Base-by-base conservation (phyloP, 2,888 invertebrate species). In the Mechanitis messenoides region DNA sequence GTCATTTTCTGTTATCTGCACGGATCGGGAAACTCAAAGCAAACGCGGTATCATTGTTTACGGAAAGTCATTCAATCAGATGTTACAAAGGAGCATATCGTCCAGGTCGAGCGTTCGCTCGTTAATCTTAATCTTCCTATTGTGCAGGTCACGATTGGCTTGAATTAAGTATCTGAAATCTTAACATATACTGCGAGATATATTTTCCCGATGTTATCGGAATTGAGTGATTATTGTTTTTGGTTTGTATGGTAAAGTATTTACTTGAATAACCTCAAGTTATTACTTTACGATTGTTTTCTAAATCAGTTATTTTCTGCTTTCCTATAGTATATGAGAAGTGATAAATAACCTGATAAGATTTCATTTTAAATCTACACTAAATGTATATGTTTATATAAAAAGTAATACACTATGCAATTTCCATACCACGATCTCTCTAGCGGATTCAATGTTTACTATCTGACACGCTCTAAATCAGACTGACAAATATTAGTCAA, bases 51-150 rank as follows among this genome's bases (percentile, higher is more conserved):
- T 85, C 85, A 86, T 85, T 86, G 85, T 85, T 85, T 85, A 84
- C 80, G 76, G 80, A 79, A 79, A 84, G 84, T 82, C 83, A 86
- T 86, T 84, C 83, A 85, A 86, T 86, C 85, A 80, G 76, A 73
- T 72, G 69, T 67, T 75, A 81, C 81, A 85, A 83, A 79, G 76
- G 76, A 75, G 77, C 86, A 84, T 84, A 85, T 81, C 80, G 84
- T 77, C 74, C 72, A 73, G 75, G 77, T 80, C 75, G 69, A 70
- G 70, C 50, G 64, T 64, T 65, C 66, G 70, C 71, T 85, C 87
- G 81, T 86, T 85, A 82, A 86, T 87, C 86, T 85, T 83, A 81
- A 86, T 87, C 82, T 79, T 70, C 69, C 71, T 70, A 78, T 83
- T 79, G 77, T 76, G 76, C 74, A 65, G 79, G 82, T 81, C 85